These are phyloP conservation scores for Dryas iulia DNA, from an alignment of 1,140 invertebrate genomes.

Conservation along the genomic window DNA sequence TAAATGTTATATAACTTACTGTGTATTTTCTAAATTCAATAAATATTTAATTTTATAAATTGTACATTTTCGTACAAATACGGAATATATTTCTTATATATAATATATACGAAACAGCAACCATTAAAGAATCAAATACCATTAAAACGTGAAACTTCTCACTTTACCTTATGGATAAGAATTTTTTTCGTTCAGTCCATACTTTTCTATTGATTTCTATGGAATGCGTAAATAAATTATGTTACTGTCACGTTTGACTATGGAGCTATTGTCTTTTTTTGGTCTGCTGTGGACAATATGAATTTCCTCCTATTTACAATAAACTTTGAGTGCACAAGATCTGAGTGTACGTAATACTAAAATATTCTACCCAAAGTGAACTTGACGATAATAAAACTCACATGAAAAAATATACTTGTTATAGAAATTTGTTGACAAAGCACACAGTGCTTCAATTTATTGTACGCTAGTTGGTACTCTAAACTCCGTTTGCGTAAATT, in stretches of 20 bases:
- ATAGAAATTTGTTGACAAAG: too few species aligned
- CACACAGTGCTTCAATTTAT: too few species aligned
- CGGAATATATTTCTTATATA: too few species aligned
- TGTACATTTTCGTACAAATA: too few species aligned
- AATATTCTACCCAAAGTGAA: neutral
- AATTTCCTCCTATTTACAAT: neutral
- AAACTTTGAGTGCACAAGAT: neutral
- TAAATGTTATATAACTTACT: too few species aligned
- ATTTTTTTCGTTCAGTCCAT: neutral
- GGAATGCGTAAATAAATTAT: neutral
- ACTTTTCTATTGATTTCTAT: neutral
- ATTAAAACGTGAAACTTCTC: neutral
- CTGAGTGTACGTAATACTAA: neutral
- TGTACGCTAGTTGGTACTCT: too few species aligned
- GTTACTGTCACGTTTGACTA: neutral
- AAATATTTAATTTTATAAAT: too few species aligned
- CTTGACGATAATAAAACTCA: too few species aligned
- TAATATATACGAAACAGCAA: too few species aligned
- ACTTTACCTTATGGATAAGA: neutral
- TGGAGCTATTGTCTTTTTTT: neutral
- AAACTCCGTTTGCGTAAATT: too few species aligned
- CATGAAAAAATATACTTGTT: too few species aligned
- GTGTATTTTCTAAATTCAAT: too few species aligned
- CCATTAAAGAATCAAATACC: neutral
- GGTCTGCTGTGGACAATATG: neutral